Evolutionary conservation across 2,888 invertebrate species (phyloP).

Genomic region (Thalpophila matura): DNA sequence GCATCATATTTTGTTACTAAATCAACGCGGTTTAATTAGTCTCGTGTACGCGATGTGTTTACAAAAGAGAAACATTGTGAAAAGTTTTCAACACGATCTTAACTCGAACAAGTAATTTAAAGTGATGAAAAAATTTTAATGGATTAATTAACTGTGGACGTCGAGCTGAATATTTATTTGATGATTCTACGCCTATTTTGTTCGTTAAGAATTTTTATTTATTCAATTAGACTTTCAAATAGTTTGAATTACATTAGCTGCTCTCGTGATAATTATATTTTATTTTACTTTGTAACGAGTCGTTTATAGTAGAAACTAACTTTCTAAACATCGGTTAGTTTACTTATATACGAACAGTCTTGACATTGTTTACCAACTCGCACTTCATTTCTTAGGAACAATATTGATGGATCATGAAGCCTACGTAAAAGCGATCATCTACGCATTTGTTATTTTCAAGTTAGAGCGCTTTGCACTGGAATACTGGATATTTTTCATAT

Average conservation of each 20-base stretch:
- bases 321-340: conserved; percentile 30
- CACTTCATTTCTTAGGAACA: conserved; percentile 39
- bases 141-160: conserved; percentile 81
- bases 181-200: conserved; percentile 73
- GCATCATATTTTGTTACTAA: conserved; percentile 44
- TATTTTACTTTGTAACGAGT: conserved; percentile 34
- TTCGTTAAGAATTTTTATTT: conserved; percentile 70
- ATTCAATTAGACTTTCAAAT: conserved; percentile 59
- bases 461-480: conserved; percentile 1
- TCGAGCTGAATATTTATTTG: conserved; percentile 78
- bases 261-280: conserved; percentile 53
- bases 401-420: conserved; percentile 38
- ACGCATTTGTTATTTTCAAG: conserved; percentile 3
- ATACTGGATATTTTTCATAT: conserved; percentile 13
- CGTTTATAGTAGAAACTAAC: conserved; percentile 30
- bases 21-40: conserved; percentile 50
- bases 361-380: conserved; percentile 21
- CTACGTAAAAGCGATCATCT: conserved; percentile 20
- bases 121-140: conserved; percentile 80
- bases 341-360: conserved; percentile 20
- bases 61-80: conserved; percentile 66
- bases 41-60: conserved; percentile 59
- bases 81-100: conserved; percentile 72
- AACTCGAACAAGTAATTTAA: conserved; percentile 72
- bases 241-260: conserved; percentile 52